phyloP scores from a whole-genome alignment of 1,140 invertebrate genomes.

The Rhopalosiphum padi region DNA sequence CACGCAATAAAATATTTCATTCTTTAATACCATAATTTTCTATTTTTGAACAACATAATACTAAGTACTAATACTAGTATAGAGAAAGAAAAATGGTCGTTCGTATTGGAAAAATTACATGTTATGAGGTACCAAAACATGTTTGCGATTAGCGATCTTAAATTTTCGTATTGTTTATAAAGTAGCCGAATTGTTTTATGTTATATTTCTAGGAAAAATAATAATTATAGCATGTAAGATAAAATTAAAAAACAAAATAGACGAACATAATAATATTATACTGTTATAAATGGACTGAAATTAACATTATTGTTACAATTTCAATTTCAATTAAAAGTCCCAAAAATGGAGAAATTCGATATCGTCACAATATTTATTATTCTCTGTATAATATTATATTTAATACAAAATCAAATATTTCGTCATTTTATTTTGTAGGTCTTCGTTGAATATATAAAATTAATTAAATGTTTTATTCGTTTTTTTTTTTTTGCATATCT shows the following conservation, averaged over 20 bases:
- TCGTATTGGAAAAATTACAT: background rate
- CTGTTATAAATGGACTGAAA: background rate
- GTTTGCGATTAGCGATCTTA: background rate
- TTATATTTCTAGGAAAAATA: background rate
- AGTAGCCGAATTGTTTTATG: background rate
- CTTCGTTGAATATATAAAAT: background rate
- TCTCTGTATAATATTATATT: background rate
- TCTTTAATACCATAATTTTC: background rate
- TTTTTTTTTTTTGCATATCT: background rate
- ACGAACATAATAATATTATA: background rate
- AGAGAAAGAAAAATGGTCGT: background rate
- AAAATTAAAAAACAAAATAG: background rate
- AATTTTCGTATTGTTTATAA: background rate
- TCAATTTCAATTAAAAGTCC: too few relatives aligned
- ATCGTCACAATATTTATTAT: background rate
- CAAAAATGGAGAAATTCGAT: background rate
- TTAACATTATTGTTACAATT: background rate
- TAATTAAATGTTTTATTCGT: background rate
- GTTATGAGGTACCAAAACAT: background rate
- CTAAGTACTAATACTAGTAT: background rate
- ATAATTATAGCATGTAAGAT: background rate
- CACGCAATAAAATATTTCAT: conserved; percentile 5
- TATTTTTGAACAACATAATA: background rate
- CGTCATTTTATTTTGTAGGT: background rate
- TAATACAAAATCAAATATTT: background rate